A percentile compares a stretch with the other conserved stretches of the same genome.
phyloP scores from a whole-genome alignment of 2,888 invertebrate species.

The Ennomos quercinarius region DNA sequence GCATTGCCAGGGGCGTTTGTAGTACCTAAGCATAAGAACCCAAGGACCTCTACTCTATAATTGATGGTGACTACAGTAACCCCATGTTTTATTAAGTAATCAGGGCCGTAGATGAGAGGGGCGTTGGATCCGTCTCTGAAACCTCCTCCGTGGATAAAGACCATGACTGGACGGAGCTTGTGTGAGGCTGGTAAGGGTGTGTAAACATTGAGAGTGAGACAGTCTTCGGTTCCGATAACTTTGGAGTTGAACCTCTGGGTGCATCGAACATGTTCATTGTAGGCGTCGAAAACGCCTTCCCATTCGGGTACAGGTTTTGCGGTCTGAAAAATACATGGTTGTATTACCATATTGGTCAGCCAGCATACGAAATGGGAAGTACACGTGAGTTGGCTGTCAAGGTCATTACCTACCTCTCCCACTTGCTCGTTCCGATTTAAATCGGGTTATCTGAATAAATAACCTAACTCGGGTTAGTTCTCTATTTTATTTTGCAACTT shows the following conservation, averaged over 20 bases:
- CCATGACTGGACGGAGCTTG: slow-evolving; percentile 67
- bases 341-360: too few species aligned
- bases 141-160: slow-evolving; percentile 78
- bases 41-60: slow-evolving; percentile 73
- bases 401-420: too few species aligned
- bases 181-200: slow-evolving; percentile 51
- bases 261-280: slow-evolving; percentile 68
- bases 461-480: too few species aligned
- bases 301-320: slow-evolving; percentile 60
- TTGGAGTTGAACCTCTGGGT: slow-evolving; percentile 62
- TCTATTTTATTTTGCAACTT: too few species aligned
- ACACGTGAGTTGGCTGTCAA: too few species aligned
- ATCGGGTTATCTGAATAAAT: too few species aligned
- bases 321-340: slow-evolving; percentile 44
- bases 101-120: slow-evolving; percentile 70
- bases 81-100: slow-evolving; percentile 64
- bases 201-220: slow-evolving; percentile 72
- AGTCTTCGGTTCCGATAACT: slow-evolving; percentile 67
- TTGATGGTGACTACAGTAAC: slow-evolving; percentile 74
- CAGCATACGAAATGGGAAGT: too few species aligned
- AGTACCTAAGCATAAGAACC: slow-evolving; percentile 72
- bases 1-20: slow-evolving; percentile 75
- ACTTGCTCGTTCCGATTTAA: too few species aligned
- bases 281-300: slow-evolving; percentile 64
- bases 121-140: slow-evolving; percentile 73